These are phyloP conservation scores for Danio aesculapii DNA, from an alignment of 2,797 vertebrate genomes.

Conservation along the genomic window DNA sequence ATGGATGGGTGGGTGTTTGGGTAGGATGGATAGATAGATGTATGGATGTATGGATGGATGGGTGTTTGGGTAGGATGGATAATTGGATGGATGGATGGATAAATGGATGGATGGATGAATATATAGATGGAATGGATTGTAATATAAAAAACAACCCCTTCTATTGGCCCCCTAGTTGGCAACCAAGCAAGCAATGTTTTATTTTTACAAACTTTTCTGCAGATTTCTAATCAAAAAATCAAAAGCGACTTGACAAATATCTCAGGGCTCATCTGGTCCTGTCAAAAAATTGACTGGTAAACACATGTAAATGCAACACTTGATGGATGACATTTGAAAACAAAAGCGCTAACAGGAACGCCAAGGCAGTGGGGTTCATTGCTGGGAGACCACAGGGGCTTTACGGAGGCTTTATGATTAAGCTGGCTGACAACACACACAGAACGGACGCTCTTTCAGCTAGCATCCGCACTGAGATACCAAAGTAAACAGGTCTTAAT, in stretches of 20 bases:
- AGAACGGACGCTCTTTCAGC: constrained; percentile 58
- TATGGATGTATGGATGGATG: no score
- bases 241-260: neutral
- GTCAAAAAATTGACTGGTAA: constrained; percentile 18
- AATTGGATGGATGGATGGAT: no score
- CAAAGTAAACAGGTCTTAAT: constrained; percentile 68
- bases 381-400: constrained; percentile 57
- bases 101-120: no score
- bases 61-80: no score
- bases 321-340: constrained; percentile 27
- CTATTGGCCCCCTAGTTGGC: neutral
- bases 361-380: constrained; percentile 18
- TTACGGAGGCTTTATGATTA: constrained; percentile 64
- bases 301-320: constrained; percentile 1
- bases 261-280: neutral
- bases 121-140: no score
- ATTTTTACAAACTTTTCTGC: neutral
- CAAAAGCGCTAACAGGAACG: constrained; percentile 26
- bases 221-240: neutral
- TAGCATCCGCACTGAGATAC: constrained; percentile 58
- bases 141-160: neutral
- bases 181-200: neutral
- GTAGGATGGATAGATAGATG: no score
- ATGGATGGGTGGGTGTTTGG: no score
- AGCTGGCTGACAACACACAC: constrained; percentile 61